Base-by-base conservation (phyloP, 2,113 vertebrate species). In the Varanus salvator region DNA sequence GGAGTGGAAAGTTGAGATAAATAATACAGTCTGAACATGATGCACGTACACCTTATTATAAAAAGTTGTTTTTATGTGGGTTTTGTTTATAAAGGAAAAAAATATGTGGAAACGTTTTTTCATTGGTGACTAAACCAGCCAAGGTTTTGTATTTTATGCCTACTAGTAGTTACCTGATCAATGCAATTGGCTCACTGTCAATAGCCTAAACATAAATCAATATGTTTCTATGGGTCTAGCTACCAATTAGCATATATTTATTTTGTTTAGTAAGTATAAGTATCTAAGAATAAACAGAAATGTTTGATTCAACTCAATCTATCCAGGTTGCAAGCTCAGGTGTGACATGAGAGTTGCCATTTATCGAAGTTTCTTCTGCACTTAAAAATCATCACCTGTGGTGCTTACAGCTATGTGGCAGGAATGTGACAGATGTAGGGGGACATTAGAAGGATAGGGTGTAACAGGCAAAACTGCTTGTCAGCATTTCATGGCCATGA, bases 241-340 rank as follows among this genome's bases (percentile, higher is more conserved):
- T 34, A 81, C 80, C 52, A 21, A 81, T 81, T 57, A 60, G 80
- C 34, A 57, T 31, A 27, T 54, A 54, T 54, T 54, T 60, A 60
- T 57, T 81, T 81, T 80, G 54, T 80, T 81, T 81, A 81, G 50
- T 81, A n/a, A 21, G 52, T 82, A 82, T 81, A n/a, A 21, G 52
- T 82, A 82, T n/a, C 54, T 82, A 82, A 82, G 34, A 60, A 82
- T 54, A 82, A 82, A 81, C 60, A 54, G 52, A 54, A 81, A 60
- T 34, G 57, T 60, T 57, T 82, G n/a, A 64, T 82, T 60, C 34
- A 64, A 82, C 34, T 34, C 54, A 82, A 60, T 21, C 21, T 7
- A 60, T 57, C 80, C 11, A 29, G 9, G 54, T 71, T 8, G 4
- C 31, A 25, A 34, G 31, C 19, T 15, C 15, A 54, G 17, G 31